Evolutionary conservation across 2,113 vertebrate species (phyloP).

Genomic region (Motacilla tschutschensis): DNA sequence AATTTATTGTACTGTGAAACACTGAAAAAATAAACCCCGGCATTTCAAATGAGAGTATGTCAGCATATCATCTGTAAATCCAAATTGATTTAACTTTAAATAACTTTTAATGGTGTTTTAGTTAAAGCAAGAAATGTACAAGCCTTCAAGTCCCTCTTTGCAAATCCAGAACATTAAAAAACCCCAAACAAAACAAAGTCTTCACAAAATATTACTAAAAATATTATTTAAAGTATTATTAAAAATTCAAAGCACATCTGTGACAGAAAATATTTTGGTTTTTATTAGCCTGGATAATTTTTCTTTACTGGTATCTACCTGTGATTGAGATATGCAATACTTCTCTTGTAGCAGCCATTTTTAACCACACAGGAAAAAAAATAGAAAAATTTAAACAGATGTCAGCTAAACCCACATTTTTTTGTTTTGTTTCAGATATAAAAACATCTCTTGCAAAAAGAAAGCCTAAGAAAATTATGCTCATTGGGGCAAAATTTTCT

Average conservation of each 20-base stretch:
- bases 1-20: conserved; percentile 51
- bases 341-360: neutral
- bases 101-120: neutral
- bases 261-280: neutral
- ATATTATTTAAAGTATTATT: neutral
- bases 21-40: neutral
- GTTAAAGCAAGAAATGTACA: neutral
- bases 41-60: neutral
- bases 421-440: neutral
- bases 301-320: neutral
- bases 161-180: neutral
- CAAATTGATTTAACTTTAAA: neutral
- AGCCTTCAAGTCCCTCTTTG: neutral
- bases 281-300: neutral
- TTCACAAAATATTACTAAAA: neutral
- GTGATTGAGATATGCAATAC: neutral
- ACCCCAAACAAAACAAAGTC: neutral
- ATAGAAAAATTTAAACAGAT: neutral
- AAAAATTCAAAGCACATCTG: neutral
- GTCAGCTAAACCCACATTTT: neutral
- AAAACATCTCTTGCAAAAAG: neutral
- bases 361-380: neutral
- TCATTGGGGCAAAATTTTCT: neutral
- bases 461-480: neutral
- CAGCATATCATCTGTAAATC: neutral